phyloP scores from a whole-genome alignment of 2,888 invertebrate species.

The Malthinus seriepunctatus region DNA sequence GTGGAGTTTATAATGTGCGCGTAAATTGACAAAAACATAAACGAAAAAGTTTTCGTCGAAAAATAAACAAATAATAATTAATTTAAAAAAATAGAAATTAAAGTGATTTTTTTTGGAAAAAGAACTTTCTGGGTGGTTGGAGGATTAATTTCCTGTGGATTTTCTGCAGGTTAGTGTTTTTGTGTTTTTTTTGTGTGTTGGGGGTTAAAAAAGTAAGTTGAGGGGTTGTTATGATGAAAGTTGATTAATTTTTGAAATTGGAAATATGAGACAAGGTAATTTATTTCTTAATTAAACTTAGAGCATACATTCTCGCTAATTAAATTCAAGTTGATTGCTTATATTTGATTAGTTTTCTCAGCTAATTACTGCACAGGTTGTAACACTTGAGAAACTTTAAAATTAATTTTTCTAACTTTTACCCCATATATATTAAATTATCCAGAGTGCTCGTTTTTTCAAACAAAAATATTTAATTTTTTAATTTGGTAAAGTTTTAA shows the following conservation, averaged over 20 bases:
- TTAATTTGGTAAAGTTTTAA: no score
- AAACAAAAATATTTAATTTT: no score
- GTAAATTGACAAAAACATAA: not conserved
- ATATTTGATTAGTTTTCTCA: not conserved
- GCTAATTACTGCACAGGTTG: no score
- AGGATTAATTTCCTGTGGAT: not conserved
- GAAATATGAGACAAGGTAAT: not conserved
- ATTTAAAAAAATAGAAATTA: not conserved
- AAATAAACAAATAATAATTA: not conserved
- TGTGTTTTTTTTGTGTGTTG: not conserved
- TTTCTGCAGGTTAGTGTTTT: not conserved
- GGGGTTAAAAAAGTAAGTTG: not conserved
- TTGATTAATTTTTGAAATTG: not conserved
- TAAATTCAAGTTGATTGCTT: constrained; percentile 1
- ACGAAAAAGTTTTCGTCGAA: not conserved
- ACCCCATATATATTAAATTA: no score
- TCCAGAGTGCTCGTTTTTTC: no score
- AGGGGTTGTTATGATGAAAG: not conserved
- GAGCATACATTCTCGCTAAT: not conserved
- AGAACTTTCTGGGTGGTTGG: not conserved
- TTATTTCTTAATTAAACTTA: constrained; percentile 2
- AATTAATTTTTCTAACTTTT: no score
- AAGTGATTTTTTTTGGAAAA: not conserved
- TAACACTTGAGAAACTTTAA: no score
- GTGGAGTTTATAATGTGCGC: not conserved